Evolutionary conservation across 1,140 invertebrate genomes (phyloP).

Genomic region (Leptoteleia sp.): DNA sequence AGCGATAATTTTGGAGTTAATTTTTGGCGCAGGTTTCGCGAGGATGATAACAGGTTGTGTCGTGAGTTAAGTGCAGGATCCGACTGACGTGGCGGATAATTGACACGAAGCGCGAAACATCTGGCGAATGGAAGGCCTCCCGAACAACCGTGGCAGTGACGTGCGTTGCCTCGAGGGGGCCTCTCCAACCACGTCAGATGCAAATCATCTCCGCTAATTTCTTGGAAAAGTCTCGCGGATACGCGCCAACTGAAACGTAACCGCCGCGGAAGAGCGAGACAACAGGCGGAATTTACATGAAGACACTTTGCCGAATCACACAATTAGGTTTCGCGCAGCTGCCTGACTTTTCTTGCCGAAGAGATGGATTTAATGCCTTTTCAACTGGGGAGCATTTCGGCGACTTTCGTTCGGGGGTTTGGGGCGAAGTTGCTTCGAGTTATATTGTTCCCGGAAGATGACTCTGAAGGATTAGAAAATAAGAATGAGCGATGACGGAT

Average conservation of each 20-base stretch:
- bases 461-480: too few relatives aligned
- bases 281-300: slow-evolving; percentile 49
- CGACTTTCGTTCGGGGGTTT: too few relatives aligned
- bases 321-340: slow-evolving; percentile 53
- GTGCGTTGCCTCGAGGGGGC: slow-evolving; percentile 73
- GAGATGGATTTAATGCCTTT: slow-evolving; percentile 44
- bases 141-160: slow-evolving; percentile 75
- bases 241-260: slow-evolving; percentile 51
- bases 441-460: too few relatives aligned
- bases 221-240: slow-evolving; percentile 77
- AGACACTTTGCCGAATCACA: slow-evolving; percentile 62
- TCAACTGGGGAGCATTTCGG: slow-evolving; percentile 21
- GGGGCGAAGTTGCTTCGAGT: too few relatives aligned
- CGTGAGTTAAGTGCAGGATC: slow-evolving; percentile 23
- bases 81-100: slow-evolving; percentile 20
- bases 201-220: slow-evolving; percentile 80
- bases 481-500: too few relatives aligned
- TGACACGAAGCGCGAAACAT: slow-evolving; percentile 71
- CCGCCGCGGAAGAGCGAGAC: slow-evolving; percentile 30
- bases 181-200: slow-evolving; percentile 76
- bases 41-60: slow-evolving; percentile 40
- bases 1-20: slow-evolving; percentile 34
- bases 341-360: slow-evolving; percentile 44
- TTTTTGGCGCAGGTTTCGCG: slow-evolving; percentile 12
- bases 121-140: slow-evolving; percentile 62